phyloP scores from a whole-genome alignment of 1,140 invertebrate genomes.

The Drosophila nebulosa region DNA sequence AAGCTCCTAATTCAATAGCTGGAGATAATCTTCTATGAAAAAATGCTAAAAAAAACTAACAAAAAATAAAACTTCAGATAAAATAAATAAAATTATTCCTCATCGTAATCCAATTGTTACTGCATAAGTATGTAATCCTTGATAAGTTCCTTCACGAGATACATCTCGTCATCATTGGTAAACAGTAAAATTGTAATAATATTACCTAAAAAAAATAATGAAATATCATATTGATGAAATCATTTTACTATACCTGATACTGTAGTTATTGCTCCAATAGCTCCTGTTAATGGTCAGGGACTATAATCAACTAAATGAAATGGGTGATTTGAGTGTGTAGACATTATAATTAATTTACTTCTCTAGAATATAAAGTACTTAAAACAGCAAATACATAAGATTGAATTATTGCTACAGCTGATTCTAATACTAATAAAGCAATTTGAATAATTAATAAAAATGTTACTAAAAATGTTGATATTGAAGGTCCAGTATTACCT shows the following conservation, averaged over 20 bases:
- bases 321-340: constrained; percentile 81
- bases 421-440: constrained; percentile 82
- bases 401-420: constrained; percentile 83
- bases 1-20: no score
- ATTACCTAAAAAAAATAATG: constrained; percentile 81
- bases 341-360: constrained; percentile 81
- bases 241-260: constrained; percentile 52
- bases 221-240: constrained; percentile 81
- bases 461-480: constrained; percentile 70
- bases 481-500: constrained; percentile 39
- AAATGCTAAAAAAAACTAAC: constrained; percentile 46
- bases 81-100: constrained; percentile 55
- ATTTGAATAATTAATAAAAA: constrained; percentile 82
- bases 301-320: constrained; percentile 83
- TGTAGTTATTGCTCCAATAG: constrained; percentile 45
- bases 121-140: constrained; percentile 81
- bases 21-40: no score
- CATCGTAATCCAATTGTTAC: constrained; percentile 80
- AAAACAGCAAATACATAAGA: constrained; percentile 83
- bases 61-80: constrained; percentile 45
- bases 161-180: constrained; percentile 86
- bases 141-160: constrained; percentile 83
- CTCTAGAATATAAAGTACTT: constrained; percentile 82
- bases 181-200: constrained; percentile 81
- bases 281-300: constrained; percentile 53